Evolutionary conservation across 2,113 vertebrate genomes (phyloP), one percentile per base, ranked within the genome.

Genomic region (Brachionichthys hirsutus): DNA sequence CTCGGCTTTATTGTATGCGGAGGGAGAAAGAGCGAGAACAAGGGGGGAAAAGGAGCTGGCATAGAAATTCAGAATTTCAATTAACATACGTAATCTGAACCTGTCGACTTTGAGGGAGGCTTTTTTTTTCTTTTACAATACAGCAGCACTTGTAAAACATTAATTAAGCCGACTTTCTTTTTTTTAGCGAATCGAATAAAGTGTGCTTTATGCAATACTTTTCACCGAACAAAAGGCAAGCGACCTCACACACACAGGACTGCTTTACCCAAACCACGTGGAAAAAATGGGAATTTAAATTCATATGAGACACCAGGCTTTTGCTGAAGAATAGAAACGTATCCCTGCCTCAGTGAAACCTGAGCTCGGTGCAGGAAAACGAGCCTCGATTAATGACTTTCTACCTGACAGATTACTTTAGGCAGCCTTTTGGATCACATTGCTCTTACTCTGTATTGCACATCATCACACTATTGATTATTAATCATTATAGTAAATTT

Each of bases 371-470:
- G n/a, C 66, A 80, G 87, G 84, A 90, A 90, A 90, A 87, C 59
- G 81, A 89, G 85, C 70, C 86, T 67, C 88, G 87, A 82, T 92
- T 86, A 89, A 89, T 85, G 83, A 84, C 88, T 90, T 92, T 92
- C 87, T 90, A 86, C 83, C 87, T 90, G 90, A 91, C 91, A 91
- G 88, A 91, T 91, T 89, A 92, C 88, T 92, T 90, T 89, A 86
- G 87, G 67, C 74, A 36, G 73, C 72, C 78, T 90, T 89, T 89
- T 92, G 89, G 87, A 90, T 90, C 89, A 83, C 82, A 85, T 91
- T 87, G 89, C 89, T 70, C 67, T 77, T 88, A 90, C 89, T 89
- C 90, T 89, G 89, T 92, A 85, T 90, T 86, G 89, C 84, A 88
- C 89, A 86, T 91, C 87, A 90, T 83, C 80, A 85, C 88, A 91